Evolutionary conservation across 2,888 invertebrate species (phyloP), one percentile per base, ranked within the genome.

Genomic region (Andrena flavipes): DNA sequence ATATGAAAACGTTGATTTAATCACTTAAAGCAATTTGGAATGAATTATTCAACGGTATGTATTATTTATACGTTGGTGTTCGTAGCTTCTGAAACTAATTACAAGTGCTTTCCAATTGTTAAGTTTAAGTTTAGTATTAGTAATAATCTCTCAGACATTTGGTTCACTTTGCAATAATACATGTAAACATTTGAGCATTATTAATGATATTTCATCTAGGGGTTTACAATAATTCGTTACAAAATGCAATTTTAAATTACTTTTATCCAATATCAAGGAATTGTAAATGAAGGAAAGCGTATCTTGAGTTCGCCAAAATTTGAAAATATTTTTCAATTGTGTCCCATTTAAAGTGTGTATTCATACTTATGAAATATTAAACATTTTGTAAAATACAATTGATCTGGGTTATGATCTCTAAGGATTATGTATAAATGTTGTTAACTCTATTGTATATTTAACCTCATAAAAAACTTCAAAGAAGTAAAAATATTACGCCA

Each of bases 21-120:
- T 80, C 72, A 72, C 35, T 20, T 33, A 35, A 76, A 80, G 60
- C 35, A n/a, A 42, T 7, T 26, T 23, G 33, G 13, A n/a, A 42
- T 80, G 49, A 80, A 73, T 80, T 80, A 80, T 80, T 80, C 67
- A 63, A 51, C 42, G 63, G 30, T 56, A 35, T 49, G 63, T 42
- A 64, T 71, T 73, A 72, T 56, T 64, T 79, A 59, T 65, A 79
- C 63, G 51, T 13, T 1, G 26, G 29, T 59, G 26, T 69, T 65
- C 69, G 51, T 3, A 51, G 23, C 35, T n/a, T 49, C 56, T 23
- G 64, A 48, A 81, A 81, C 26, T 65, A 75, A 81, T 80, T 74
- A 54, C 73, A 69, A 59, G 8, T n/a, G 42, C 26, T 69, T 51
- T 20, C 42, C 42, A 73, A 80, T 69, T 26, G 69, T 74, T 69